Evolutionary conservation across 2,888 invertebrate species (phyloP), one percentile per base, ranked within the genome.

Genomic region (Polydrusus pterygomalis): DNA sequence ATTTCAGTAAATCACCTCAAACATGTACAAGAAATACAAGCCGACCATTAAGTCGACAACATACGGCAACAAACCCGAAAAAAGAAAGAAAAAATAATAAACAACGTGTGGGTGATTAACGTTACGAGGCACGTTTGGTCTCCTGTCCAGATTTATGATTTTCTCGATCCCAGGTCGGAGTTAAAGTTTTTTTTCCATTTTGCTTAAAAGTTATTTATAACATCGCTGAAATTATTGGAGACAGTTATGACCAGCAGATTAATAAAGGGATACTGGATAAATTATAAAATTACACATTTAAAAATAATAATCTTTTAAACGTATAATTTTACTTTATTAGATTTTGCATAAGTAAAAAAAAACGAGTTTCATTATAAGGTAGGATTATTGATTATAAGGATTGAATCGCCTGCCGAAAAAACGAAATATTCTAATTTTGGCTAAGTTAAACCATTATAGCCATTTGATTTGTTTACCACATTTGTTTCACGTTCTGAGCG

Each of bases 91-190:
- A 77, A 77, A 77, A 34, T 75, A 77, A 43, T 69, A 73, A 77
- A 69, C 71, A 72, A 70, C 70, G 67, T 45, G 74, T 70, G 80
- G 80, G 81, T 81, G 81, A 83, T 81, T 82, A 81, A 81, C 79
- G 79, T 79, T 78, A 77, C 77, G 47, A 80, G 78, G 79, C 80
- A 82, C 80, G 82, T 82, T 82, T 79, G 78, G 79, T 78, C 78
- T 81, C 75, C 72, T 70, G 70, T 75, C 75, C 77, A 78, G 81
- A 83, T 82, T 82, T 83, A 82, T 82, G 81, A 64, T 79, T 79
- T 80, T 77, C 77, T 75, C 75, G 73, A 60, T 62, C 60, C 47
- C 40, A 43, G 34, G 45, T 34, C 34, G 20, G 51, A 51, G 62
- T 34, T 5, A 43, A 13, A 20, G 45, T 6, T 64, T 64, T 51